A percentile compares a stretch with the other conserved stretches of the same genome.
phyloP scores from a whole-genome alignment of 1,140 invertebrate species.

The Hypsibius dujardini region DNA sequence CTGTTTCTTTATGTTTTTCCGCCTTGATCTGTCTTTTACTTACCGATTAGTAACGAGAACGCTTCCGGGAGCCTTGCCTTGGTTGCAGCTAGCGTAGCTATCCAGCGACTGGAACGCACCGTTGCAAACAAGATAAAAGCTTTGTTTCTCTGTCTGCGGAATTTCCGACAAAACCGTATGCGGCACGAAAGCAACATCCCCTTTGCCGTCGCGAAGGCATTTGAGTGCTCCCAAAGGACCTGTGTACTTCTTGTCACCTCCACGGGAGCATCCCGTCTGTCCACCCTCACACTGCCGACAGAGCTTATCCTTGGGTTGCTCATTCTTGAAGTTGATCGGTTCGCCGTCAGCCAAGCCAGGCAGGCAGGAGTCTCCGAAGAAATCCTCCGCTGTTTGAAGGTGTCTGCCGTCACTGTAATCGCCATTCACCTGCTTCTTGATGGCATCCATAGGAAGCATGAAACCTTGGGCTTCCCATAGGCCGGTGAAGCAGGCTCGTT shows the following conservation, averaged over 20 bases:
- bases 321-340: neutral
- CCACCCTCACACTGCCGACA: neutral
- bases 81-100: neutral
- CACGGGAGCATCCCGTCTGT: neutral
- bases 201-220: neutral
- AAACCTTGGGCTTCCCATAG: neutral
- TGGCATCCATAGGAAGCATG: neutral
- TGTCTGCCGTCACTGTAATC: neutral
- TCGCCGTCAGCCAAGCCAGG: neutral
- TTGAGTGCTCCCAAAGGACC: neutral
- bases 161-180: constrained; percentile 6
- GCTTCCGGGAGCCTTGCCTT: neutral
- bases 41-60: neutral
- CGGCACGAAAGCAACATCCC: constrained; percentile 14
- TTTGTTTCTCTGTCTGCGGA: neutral
- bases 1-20: neutral
- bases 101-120: neutral
- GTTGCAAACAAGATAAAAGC: neutral
- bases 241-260: neutral
- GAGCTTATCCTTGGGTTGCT: neutral
- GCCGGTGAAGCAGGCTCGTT: constrained; percentile 11
- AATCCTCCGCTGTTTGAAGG: neutral
- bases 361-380: constrained; percentile 14
- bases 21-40: neutral
- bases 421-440: neutral